Base-by-base conservation (phyloP, 2,797 vertebrate genomes). In the Dendrocincla tyrannina region DNA sequence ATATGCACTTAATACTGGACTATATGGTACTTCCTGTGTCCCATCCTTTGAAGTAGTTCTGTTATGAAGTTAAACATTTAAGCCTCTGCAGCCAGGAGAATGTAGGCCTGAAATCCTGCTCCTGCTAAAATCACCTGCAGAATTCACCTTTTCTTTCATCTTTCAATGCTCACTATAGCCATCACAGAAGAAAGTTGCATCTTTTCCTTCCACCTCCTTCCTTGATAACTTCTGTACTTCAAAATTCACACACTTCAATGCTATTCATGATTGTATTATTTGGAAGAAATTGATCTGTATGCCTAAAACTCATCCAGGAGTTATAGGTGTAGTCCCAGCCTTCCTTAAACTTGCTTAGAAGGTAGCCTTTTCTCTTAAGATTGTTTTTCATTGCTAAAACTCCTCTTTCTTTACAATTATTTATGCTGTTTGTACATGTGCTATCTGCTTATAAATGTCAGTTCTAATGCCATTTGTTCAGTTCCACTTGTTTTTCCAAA, bases 161-260 rank as follows among this genome's bases (percentile, higher is more conserved):
- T 63, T 79, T 25, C 46, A 50, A 3, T 69, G 16, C 15, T 73
- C 0, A 0, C 17, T 75, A 1, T 9, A 33, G 11, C n/a, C 35
- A 46, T 27, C 30, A 81, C 24, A 76, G 62, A 75, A 70, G 53
- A 27, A 44, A 59, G 12, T 23, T 68, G 11, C 24, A 42, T 9
- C 8, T 78, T 81, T 58, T 88, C 30, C 30, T 81, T 78, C n/a
- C 10, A 62, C 5, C 18, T 85, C 4, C 33, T 75, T 91, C 24
- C 33, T 70, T 49, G 8, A 5, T 88, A 50, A 69, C 42, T 72
- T 84, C 35, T 23, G 56, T 72, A 10, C n/a, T 81, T 84, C 17
- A 58, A 14, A 88, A 62, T 33, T 90, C 4, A 20, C 46, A 8
- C 19, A 4, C 46, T 81, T 84, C 22, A 25, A 0, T 91, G 88